Base-by-base conservation (phyloP, 2,888 invertebrate genomes). In the Caenorhabditis sp. region DNA sequence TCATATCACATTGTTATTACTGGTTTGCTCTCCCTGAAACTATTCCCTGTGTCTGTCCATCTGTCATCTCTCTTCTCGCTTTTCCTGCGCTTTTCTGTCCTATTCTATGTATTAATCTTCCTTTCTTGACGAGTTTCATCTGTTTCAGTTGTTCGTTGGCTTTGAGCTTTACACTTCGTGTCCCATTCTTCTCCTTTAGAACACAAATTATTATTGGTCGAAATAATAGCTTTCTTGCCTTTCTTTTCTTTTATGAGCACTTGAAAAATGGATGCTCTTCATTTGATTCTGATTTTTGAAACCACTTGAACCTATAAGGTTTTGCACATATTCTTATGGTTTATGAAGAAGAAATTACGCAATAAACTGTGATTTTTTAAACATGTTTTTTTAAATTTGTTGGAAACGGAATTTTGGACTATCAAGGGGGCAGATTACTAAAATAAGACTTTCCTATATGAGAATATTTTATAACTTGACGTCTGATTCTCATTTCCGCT, bases 181-280 rank as follows among this genome's bases (percentile, higher is more conserved):
- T 61, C 50, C 40, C 40, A 6, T 40, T 40, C 13, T 13, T 13
- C 13, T 20, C n/a, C 32, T 8, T 24, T 50, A 32, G 50, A 50
- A n/a, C 22, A 22, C 53, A 51, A n/a, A n/a, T 47, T 18, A 56
- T 32, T 56, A 56, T 56, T 32, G 55, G 28, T 56, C 32, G 26
- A 53, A 47, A 37, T 55, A 20, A 72, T 76, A 76, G 76, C 76
- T 76, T 67, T 76, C 76, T 76, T 76, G 76, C 76, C 76, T 65
- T 50, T 37, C 11, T 37, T 40, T n/a, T n/a, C n/a, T n/a, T n/a
- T n/a, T n/a, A n/a, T 55, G 28, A 74, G 65, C 72, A 65, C 65
- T n/a, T n/a, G n/a, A 65, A 74, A 60, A 22, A 44, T 20, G 35
- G 5, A 51, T 62, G 55, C 40, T 61, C 32, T 13, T 13, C 40